These are phyloP conservation scores for Himantopus leucocephalus DNA, from an alignment of 2,113 vertebrate genomes.

Conservation along the genomic window DNA sequence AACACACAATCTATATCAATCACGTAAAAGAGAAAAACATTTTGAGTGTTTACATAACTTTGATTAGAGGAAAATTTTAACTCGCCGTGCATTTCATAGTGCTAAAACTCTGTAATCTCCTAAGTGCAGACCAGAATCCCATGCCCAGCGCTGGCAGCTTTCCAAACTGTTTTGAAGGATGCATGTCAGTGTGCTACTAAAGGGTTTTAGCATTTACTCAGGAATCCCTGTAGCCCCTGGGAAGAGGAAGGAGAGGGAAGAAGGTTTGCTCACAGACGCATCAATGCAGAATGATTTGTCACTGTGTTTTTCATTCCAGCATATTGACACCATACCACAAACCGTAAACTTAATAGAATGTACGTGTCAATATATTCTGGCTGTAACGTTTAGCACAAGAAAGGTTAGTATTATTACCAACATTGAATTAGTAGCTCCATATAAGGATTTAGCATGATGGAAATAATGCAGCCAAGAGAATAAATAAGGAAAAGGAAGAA, in stretches of 20 bases:
- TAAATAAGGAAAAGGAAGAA: background rate
- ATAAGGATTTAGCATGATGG: background rate
- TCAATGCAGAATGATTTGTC: fast-evolving
- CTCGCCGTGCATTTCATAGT: fast-evolving
- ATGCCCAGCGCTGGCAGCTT: background rate
- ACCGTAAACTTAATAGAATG: background rate
- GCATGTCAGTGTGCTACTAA: background rate
- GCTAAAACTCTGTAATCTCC: background rate
- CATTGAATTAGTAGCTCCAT: background rate
- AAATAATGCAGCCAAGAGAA: background rate
- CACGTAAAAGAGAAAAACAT: background rate
- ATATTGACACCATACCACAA: background rate
- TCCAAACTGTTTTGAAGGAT: background rate
- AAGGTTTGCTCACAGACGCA: background rate
- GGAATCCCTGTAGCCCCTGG: background rate
- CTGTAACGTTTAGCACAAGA: background rate
- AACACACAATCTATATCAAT: background rate
- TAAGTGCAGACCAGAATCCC: background rate
- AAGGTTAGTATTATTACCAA: background rate
- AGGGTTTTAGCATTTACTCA: background rate
- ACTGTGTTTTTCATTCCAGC: background rate
- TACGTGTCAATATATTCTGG: background rate
- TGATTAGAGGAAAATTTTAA: background rate
- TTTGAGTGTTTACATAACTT: background rate
- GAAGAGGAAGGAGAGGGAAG: background rate